Base-by-base conservation (phyloP, 2,113 vertebrate species). In the Sceloporus undulatus region DNA sequence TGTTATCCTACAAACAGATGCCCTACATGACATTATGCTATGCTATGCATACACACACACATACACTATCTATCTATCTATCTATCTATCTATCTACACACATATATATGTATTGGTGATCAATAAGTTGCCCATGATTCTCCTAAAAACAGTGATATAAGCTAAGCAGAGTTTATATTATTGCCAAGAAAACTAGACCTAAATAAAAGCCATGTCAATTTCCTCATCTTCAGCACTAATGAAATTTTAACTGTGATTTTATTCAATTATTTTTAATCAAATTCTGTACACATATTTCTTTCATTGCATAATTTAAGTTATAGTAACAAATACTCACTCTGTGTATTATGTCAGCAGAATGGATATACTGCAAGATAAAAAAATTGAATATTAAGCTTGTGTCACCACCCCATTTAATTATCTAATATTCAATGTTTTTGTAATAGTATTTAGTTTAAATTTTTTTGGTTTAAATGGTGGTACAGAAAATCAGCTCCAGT, bases 311-410 rank as follows among this genome's bases (percentile, higher is more conserved):
- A 16, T 54, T 77, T 82, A 92, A 90, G 42, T 21, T 86, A 89
- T 27, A 4, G 75, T 10, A 87, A 79, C 73, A 1, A 88, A 90
- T 87, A 99, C 98, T 98, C 96, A 99, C 99, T 97, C 99, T 98
- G 96, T 99, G 99, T 92, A 99, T 99, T 93, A 99, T 99, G 91
- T 98, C 99, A 86, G 98, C 98, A 88, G 99, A 99, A 95, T 99
- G 99, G 94, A 99, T 99, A 95, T 99, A 99, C 98, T 99, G 96
- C 1, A 92, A 94, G 52, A 74, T 79, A 95, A 96, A 84, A 90
- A 96, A 79, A n/a, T 52, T 82, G 90, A 27, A 1, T 21, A 83
- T 90, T 75, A 93, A 59, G 38, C 52, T 81, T 80, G 92, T 76
- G 0, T 86, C 54, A 84, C 77, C 77, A 68, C 68, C 42, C 59